Evolutionary conservation across 2,888 invertebrate species (phyloP), one percentile per base, ranked within the genome.

Genomic region (Axea sp.): DNA sequence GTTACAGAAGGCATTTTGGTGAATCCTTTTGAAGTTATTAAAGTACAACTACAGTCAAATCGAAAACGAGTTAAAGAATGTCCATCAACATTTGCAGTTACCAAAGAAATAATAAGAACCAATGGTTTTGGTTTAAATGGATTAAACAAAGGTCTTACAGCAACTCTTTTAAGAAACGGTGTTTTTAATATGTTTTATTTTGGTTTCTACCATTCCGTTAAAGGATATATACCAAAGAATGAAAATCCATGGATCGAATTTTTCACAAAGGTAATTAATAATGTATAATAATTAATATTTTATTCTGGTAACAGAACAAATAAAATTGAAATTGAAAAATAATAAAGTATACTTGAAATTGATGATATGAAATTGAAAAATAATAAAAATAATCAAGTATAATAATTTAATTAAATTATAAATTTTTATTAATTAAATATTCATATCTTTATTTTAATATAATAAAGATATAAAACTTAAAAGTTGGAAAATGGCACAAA

Each of bases 21-120:
- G 0, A 97, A 97, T 89, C 97, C 97, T 0, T 97, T 97, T 86
- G 97, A 98, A 90, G 96, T 97, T 22, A 95, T 98, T 0, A 98
- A 98, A 90, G 96, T 98, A n/a, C 92, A 92, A 0, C 88, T 95
- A 72, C 95, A 95, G 85, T 92, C 95, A 0, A 93, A 95, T 83
- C 92, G 92, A 60, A 89, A 92, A 0, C 88, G 90, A 43, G 90
- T 91, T 17, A 89, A 90, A 49, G 90, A 93, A 81, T 86, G 91
- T 6, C 94, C 94, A 0, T 93, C 93, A 73, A 95, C 96, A 0
- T 93, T 94, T 90, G 85, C 90, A 1, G 94, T 96, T 1, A 96
- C 97, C 0, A 92, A 91, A 75, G 90, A 93, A 78, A 97, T 98
- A 59, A 89, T 96, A 0, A 88, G 90, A 60, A 91, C 91, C 45